Base-by-base conservation (phyloP, 1,140 invertebrate genomes). In the Dreissena rostriformis region DNA sequence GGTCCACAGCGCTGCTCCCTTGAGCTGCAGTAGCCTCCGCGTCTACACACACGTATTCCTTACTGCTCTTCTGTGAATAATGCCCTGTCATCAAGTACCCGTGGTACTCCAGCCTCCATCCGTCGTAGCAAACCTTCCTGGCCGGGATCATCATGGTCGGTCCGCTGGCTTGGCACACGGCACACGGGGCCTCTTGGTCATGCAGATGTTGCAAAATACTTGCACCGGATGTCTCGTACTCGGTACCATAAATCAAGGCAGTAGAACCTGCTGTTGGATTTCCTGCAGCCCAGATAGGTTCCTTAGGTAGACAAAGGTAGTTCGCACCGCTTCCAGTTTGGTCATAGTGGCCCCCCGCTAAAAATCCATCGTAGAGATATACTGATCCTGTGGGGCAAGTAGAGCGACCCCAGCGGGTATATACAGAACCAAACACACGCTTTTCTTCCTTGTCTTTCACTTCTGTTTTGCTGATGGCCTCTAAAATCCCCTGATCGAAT, bases 21-120 rank as follows among this genome's bases (percentile, higher is more conserved):
- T 29, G 1, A 26, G 28, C 39, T 19, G 24, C 57, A 1, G 52
- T 53, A 24, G 70, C 11, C 14, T 82, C 74, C 19, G 63, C 29
- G 39, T 70, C 67, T 26, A 70, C 5, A 28, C 67, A 70, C 7
- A 70, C 28, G 39, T 28, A 70, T 29, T 70, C 67, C 53, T 57
- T 57, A 39, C 22, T 26, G 22, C 67, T 39, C 11, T 6, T 7
- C 26, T 70, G 67, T 19, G 67, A 29, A 19, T 70, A 70, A 28
- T 70, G 26, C 10, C 5, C 10, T 11, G 15, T 26, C 29, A 29
- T 29, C 22, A 70, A 29, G 39, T 26, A 26, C 5, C 67, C 67
- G 19, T 24, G 5, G 39, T 70, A 70, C 29, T 70, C 67, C 12
- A 39, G 10, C 39, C 39, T 70, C 67, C 67, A 70, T 26, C 67